These are phyloP conservation scores for Epinotia nisella DNA, from an alignment of 2,888 invertebrate species.

Conservation along the genomic window DNA sequence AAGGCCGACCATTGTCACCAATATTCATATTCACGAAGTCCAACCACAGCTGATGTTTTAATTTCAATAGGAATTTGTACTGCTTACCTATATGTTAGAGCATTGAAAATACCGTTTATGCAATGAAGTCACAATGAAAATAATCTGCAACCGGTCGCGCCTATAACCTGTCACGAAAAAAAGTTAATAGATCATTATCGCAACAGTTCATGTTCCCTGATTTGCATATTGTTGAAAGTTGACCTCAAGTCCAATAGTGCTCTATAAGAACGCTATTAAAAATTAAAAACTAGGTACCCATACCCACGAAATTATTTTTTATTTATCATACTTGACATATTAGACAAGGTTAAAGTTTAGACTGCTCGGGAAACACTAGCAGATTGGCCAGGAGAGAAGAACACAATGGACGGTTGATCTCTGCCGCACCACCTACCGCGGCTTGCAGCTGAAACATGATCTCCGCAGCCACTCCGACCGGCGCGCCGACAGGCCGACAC, in stretches of 20 bases:
- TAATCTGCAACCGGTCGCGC: constrained; percentile 55
- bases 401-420: constrained; percentile 68
- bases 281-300: background rate
- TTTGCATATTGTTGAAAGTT: constrained; percentile 33
- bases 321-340: background rate
- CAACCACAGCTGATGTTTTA: constrained; percentile 54
- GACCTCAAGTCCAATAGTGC: constrained; percentile 9
- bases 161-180: constrained; percentile 59
- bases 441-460: constrained; percentile 70
- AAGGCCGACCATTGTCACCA: constrained; percentile 64
- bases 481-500: constrained; percentile 66
- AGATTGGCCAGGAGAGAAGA: constrained; percentile 46
- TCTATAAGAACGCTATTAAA: background rate
- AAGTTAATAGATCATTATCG: constrained; percentile 52
- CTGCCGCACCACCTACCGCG: constrained; percentile 67
- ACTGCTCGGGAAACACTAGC: constrained; percentile 42
- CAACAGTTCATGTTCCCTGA: constrained; percentile 53
- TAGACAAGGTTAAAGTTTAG: background rate
- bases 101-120: constrained; percentile 42
- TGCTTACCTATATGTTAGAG: constrained; percentile 55
- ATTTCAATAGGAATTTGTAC: constrained; percentile 55
- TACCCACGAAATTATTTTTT: too few species aligned
- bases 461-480: constrained; percentile 70
- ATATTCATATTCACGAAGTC: constrained; percentile 53
- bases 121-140: constrained; percentile 48